These are phyloP conservation scores for Microchirus variegatus DNA, from an alignment of 2,797 vertebrate species.

Conservation along the genomic window DNA sequence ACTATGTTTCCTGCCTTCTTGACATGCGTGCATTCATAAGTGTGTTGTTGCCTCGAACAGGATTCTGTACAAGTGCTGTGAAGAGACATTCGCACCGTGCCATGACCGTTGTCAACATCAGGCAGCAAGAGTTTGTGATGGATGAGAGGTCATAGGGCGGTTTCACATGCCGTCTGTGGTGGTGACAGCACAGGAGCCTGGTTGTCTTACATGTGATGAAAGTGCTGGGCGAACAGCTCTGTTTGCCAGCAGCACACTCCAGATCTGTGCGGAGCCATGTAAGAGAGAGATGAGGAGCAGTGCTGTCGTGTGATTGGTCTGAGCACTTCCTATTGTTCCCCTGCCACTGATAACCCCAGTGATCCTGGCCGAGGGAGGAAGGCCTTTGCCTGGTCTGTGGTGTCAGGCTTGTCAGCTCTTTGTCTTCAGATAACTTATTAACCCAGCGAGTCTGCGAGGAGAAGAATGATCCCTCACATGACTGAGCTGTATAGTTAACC, in stretches of 20 bases:
- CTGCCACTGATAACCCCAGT: constrained; percentile 78
- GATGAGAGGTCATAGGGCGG: constrained; percentile 44
- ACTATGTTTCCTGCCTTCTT: background rate
- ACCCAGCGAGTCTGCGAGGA: constrained; percentile 65
- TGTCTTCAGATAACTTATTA: constrained; percentile 85
- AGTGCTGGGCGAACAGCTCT: constrained; percentile 27
- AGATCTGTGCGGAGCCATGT: constrained; percentile 55
- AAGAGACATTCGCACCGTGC: background rate
- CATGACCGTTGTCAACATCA: constrained; percentile 21
- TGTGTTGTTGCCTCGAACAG: background rate
- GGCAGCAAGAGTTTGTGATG: constrained; percentile 23
- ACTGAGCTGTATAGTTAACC: constrained; percentile 75
- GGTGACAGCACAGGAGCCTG: constrained; percentile 62
- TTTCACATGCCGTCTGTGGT: constrained; percentile 44
- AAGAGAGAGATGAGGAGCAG: constrained; percentile 64
- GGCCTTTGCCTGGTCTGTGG: constrained; percentile 68
- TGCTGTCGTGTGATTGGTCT: constrained; percentile 55
- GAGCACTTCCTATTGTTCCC: constrained; percentile 81
- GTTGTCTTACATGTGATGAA: constrained; percentile 53
- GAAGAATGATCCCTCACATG: constrained; percentile 74
- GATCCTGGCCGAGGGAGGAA: constrained; percentile 74
- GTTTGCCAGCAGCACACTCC: constrained; percentile 46
- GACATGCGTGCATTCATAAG: background rate
- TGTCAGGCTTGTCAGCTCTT: constrained; percentile 72
- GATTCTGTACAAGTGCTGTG: constrained; percentile 3